These are phyloP conservation scores for Oceanites oceanicus DNA, from an alignment of 2,113 vertebrate genomes.

Conservation along the genomic window DNA sequence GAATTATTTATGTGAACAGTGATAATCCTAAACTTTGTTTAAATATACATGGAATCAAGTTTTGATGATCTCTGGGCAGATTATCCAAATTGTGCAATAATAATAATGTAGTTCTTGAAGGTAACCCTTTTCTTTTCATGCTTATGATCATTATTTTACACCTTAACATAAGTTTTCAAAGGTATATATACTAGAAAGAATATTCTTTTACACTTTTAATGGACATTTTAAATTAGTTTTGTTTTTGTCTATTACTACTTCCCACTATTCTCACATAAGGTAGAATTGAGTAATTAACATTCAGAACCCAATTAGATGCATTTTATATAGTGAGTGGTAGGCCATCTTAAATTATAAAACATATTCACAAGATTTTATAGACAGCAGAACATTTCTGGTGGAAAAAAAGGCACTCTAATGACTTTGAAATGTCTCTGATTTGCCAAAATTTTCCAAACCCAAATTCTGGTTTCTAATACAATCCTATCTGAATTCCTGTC, in stretches of 20 bases:
- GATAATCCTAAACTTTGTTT: conserved; percentile 4
- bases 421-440: not conserved
- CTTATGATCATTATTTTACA: not conserved
- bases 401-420: too few relatives aligned
- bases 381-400: not conserved
- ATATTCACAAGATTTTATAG: not conserved
- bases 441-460: not conserved
- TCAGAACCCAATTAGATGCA: not conserved
- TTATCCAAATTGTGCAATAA: not conserved
- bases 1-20: conserved; percentile 5
- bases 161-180: not conserved
- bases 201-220: not conserved
- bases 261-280: not conserved
- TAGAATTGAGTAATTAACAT: not conserved
- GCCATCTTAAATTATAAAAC: not conserved
- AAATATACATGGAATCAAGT: conserved; percentile 3
- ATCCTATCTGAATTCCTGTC: not conserved
- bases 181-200: not conserved
- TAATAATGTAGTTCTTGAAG: not conserved
- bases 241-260: not conserved
- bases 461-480: not conserved
- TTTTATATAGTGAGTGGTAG: not conserved
- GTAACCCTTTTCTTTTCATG: not conserved
- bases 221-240: not conserved
- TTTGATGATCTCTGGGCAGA: not conserved